Base-by-base conservation (phyloP, 2,797 vertebrate species). In the Anguilla megastoma region DNA sequence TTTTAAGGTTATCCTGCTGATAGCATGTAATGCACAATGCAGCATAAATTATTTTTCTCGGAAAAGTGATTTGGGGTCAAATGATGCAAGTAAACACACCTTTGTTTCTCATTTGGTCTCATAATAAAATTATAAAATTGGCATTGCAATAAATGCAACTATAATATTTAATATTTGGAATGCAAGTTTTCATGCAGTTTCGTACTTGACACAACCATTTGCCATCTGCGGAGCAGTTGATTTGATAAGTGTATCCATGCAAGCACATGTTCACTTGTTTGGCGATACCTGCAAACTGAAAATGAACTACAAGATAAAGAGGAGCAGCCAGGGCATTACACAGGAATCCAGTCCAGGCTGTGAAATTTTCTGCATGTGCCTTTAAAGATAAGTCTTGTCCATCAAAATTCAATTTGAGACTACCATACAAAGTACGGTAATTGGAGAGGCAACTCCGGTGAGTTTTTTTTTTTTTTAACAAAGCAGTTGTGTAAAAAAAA, bases 401-500 rank as follows among this genome's bases (percentile, higher is more conserved):
- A 50, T 50, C 1, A 50, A n/a, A 82, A 82, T 82, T 82, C 79
- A 27, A 82, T 82, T 82, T 82, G 18, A 82, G 79, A 50, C 79
- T n/a, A n/a, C 79, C 41, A 24, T n/a, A 50, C 24, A 45, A 50
- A 82, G 50, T 50, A 82, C 8, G 7, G 79, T 21, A 82, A 82
- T 82, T 45, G 21, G 5, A 50, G 74, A 41, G 74, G 74, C 33
- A 48, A 48, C 45, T 9, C 79, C 16, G 18, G 4, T 8, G 18
- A 50, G 41, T 41, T 41, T 41, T 41, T 41, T 41, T 3, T 4
- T 66, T 66, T 66, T 63, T 60, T 66, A 48, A 80, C 41, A 48
- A 82, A 82, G 79, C 79, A 82, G 79, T 36, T 33, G 9, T 33
- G 9, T 33, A 80, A 7, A 33, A 10, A 30, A 7, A 30, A 10